Evolutionary conservation across 2,113 vertebrate species (phyloP).

Genomic region (Onychostruthus taczanowskii): DNA sequence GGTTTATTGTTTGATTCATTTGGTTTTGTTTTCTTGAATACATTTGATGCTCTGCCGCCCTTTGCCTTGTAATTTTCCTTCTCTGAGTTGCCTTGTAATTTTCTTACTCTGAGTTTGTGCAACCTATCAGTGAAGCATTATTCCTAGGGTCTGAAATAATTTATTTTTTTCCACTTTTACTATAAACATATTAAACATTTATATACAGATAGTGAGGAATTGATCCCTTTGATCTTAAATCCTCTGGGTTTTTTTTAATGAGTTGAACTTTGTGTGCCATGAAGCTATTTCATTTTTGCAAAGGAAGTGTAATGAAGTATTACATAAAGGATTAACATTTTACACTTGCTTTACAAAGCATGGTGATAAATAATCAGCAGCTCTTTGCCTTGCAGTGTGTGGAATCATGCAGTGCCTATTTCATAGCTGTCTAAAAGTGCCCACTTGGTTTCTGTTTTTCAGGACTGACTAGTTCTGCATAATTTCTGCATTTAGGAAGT

Average conservation of each 20-base stretch:
- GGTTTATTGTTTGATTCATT: background rate
- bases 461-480: background rate
- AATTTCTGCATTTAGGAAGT: background rate
- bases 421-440: background rate
- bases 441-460: background rate
- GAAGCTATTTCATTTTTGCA: background rate
- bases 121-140: background rate
- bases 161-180: background rate
- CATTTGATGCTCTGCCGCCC: background rate
- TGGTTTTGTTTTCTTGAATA: background rate
- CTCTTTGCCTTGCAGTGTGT: background rate
- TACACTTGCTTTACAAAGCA: background rate
- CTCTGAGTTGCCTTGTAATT: background rate
- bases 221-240: background rate
- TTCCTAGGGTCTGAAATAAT: background rate
- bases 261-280: background rate
- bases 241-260: background rate
- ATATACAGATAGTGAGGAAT: background rate
- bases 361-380: background rate
- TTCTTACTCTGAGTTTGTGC: background rate
- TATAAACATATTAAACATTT: slow-evolving; percentile 14
- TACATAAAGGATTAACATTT: background rate
- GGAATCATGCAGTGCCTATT: background rate
- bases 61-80: background rate
- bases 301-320: background rate